Conservation (phyloP, 2,113 vertebrate genomes). For the Labeo catla region DNA sequence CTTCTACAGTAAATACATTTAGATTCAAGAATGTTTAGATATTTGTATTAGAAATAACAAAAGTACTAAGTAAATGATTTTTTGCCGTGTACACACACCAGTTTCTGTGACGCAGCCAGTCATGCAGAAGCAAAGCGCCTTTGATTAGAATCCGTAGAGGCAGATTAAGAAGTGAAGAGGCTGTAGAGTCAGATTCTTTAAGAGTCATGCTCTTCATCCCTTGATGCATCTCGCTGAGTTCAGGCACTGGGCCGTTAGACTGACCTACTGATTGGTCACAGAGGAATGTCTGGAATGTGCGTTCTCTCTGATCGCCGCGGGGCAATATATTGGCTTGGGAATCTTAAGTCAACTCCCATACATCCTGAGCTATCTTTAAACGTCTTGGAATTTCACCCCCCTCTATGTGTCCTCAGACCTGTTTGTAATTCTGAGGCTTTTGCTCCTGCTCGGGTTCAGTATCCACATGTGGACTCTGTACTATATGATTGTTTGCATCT, state of each 20-base stretch:
- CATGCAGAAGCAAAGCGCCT: neutral
- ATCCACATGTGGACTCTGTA: conserved; percentile 43
- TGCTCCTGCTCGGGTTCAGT: conserved; percentile 32
- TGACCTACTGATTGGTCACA: conserved; percentile 41
- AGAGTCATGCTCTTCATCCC: conserved; percentile 4
- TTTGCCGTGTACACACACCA: neutral
- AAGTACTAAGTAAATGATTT: neutral
- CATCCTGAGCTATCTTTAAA: conserved; percentile 57
- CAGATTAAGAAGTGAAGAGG: conserved; percentile 9
- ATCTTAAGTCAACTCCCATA: conserved; percentile 52
- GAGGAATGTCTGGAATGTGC: conserved; percentile 53
- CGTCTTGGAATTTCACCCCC: conserved; percentile 49
- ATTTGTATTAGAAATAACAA: neutral
- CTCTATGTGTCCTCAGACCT: conserved; percentile 46
- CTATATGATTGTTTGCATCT: conserved; percentile 23
- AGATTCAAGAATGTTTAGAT: neutral
- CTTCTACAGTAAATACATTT: neutral
- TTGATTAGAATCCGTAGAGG: conserved; percentile 14
- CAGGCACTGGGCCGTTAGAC: neutral
- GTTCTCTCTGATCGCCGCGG: conserved; percentile 52
- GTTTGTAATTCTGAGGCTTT: conserved; percentile 43
- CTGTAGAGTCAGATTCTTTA: neutral
- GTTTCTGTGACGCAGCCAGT: neutral
- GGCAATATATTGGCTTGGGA: conserved; percentile 51
- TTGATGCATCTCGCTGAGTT: conserved; percentile 9